Percentiles rank a stretch among this genome's conserved stretches.
Evolutionary conservation across 1,140 invertebrate genomes (phyloP).

Genomic region (Drosophila simulans): DNA sequence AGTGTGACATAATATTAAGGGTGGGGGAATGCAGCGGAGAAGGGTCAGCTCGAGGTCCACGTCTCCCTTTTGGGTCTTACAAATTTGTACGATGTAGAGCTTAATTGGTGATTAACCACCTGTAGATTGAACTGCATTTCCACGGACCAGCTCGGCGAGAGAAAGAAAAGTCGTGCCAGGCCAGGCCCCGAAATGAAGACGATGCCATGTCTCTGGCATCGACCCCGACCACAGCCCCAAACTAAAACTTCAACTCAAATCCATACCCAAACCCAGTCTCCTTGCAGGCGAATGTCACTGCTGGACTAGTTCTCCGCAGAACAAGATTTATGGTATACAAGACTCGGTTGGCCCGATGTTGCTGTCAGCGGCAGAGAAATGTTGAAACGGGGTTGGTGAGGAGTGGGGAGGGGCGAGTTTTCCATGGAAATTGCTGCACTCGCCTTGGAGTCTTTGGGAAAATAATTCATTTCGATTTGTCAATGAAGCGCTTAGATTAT

Average conservation of each 20-base stretch:
- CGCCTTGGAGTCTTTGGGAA: slow-evolving; percentile 61
- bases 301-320: slow-evolving; percentile 48
- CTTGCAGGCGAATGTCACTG: slow-evolving; percentile 42
- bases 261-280: slow-evolving; percentile 50
- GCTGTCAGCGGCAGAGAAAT: slow-evolving; percentile 37
- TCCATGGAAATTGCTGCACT: slow-evolving; percentile 74
- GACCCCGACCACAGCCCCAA: neutral
- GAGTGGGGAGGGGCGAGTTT: slow-evolving; percentile 29
- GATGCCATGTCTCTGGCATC: slow-evolving; percentile 57
- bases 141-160: slow-evolving; percentile 12
- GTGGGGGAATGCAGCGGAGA: slow-evolving; percentile 30
- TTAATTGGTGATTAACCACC: slow-evolving; percentile 84
- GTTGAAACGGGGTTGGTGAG: neutral
- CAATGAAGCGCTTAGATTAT: slow-evolving; percentile 73
- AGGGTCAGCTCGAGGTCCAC: slow-evolving; percentile 40
- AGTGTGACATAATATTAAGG: slow-evolving; percentile 69
- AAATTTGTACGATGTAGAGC: slow-evolving; percentile 82
- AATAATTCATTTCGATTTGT: slow-evolving; percentile 80
- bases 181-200: slow-evolving; percentile 65
- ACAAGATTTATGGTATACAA: slow-evolving; percentile 76
- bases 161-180: slow-evolving; percentile 62
- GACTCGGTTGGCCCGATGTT: slow-evolving; percentile 36
- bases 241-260: slow-evolving; percentile 21
- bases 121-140: slow-evolving; percentile 75
- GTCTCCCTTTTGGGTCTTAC: slow-evolving; percentile 47